These are phyloP conservation scores for Zaprionus africanus DNA, from an alignment of 1,140 invertebrate genomes.

Conservation along the genomic window DNA sequence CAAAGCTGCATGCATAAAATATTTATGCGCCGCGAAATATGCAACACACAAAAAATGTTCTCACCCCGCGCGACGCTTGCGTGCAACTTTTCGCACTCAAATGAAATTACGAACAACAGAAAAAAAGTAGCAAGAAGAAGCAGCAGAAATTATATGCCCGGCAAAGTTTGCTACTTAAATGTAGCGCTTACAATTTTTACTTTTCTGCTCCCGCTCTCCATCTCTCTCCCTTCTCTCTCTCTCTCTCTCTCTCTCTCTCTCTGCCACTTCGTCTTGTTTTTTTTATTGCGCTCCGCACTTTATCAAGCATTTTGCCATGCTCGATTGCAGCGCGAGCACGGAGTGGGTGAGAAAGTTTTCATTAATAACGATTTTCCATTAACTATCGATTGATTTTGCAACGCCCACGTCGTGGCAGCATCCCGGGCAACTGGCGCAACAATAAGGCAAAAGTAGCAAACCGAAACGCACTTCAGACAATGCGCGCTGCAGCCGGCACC, in stretches of 20 bases:
- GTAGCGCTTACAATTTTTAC: constrained; percentile 60
- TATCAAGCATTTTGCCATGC: constrained; percentile 78
- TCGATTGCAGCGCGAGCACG: constrained; percentile 61
- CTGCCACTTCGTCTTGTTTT: constrained; percentile 21
- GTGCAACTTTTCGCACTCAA: constrained; percentile 81
- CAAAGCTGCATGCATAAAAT: constrained; percentile 72
- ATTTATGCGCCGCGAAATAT: constrained; percentile 79
- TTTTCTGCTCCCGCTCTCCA: constrained; percentile 5
- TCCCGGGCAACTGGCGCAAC: constrained; percentile 49
- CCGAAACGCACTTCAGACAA: constrained; percentile 78
- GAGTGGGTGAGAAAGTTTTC: constrained; percentile 72
- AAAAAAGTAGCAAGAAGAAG: constrained; percentile 25
- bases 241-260: not conserved
- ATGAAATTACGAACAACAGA: constrained; percentile 69
- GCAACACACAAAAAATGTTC: constrained; percentile 64
- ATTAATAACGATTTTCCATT: constrained; percentile 85
- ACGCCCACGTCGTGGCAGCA: constrained; percentile 61
- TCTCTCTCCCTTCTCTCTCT: not conserved
- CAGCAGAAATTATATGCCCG: constrained; percentile 28
- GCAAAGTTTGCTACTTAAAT: constrained; percentile 79
- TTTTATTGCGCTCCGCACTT: constrained; percentile 74
- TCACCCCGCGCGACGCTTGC: constrained; percentile 38
- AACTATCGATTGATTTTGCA: constrained; percentile 84
- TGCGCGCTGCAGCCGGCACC: constrained; percentile 68
- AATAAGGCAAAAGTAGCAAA: constrained; percentile 66